Base-by-base conservation (phyloP, 2,797 vertebrate genomes). In the Alfaro cultratus region DNA sequence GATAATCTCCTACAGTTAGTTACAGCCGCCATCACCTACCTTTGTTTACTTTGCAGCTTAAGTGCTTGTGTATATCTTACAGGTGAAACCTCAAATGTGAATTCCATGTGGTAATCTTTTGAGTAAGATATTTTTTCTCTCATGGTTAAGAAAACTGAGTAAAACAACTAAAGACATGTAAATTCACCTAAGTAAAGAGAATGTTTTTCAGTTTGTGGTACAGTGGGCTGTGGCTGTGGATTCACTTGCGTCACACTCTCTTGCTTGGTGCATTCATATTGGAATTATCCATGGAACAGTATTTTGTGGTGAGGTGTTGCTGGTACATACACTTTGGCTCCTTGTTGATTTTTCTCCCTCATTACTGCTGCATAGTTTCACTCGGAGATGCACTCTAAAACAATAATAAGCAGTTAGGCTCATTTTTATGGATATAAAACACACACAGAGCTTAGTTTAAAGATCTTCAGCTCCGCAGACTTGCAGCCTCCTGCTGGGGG, bases 21-120 rank as follows among this genome's bases (percentile, higher is more conserved):
- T 55, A 57, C 79, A 87, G 84, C 90, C 75, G 53, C 11, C 47
- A 75, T 78, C 76, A 80, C 73, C 71, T 90, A 81, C 86, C 82
- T 87, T 75, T 91, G 85, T 93, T 91, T 92, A 83, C 86, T 90
- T 72, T 80, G 72, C 72, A 87, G 92, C 87, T 94, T 92, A 89
- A 86, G 78, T 88, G 89, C 89, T 91, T 90, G 13, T 85, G 83
- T 51, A n/a, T 55, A 80, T 87, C 85, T 85, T 64, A 45, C 80
- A 92, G 86, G 78, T 91, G 86, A 90, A 74, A 76, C 81, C 74
- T 80, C 80, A 81, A 78, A 80, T 68, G 47, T 84, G 26, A 74
- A 82, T 85, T 79, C 55, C 62, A 83, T 86, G 23, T 47, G 73
- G 31, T 49, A 31, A 81, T 75, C 41, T 74, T 72, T 75, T 34